These are phyloP conservation scores for Chloroceryle inda DNA, from an alignment of 2,797 vertebrate species.

Conservation along the genomic window DNA sequence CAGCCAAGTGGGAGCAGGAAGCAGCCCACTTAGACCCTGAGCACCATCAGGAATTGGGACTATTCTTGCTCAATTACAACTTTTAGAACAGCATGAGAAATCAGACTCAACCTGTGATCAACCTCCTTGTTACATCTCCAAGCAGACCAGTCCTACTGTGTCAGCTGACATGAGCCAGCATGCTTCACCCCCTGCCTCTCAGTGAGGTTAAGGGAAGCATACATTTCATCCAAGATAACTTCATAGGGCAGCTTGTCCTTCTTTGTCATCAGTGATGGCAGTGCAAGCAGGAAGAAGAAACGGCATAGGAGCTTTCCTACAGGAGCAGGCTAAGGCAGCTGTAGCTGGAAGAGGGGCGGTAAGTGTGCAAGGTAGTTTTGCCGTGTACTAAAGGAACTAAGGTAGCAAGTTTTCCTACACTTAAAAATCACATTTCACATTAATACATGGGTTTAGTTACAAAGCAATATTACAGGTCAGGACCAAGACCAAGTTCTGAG, in stretches of 20 bases:
- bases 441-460: neutral
- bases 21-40: neutral
- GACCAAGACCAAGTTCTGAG: neutral
- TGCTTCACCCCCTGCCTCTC: neutral
- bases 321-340: neutral
- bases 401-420: neutral
- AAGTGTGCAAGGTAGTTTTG: neutral
- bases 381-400: neutral
- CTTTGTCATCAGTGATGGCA: neutral
- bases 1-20: neutral
- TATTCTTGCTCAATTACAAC: neutral
- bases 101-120: neutral
- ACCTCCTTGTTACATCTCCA: accelerated
- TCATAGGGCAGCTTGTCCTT: neutral
- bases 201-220: accelerated
- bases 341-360: neutral
- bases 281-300: neutral
- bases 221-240: neutral
- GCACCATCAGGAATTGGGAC: neutral
- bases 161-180: no score
- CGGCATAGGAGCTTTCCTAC: neutral
- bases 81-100: neutral
- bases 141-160: accelerated
- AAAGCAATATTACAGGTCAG: neutral
- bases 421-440: neutral